Evolutionary conservation across 2,797 vertebrate species (phyloP).

Genomic region (Onychomys leucogaster): DNA sequence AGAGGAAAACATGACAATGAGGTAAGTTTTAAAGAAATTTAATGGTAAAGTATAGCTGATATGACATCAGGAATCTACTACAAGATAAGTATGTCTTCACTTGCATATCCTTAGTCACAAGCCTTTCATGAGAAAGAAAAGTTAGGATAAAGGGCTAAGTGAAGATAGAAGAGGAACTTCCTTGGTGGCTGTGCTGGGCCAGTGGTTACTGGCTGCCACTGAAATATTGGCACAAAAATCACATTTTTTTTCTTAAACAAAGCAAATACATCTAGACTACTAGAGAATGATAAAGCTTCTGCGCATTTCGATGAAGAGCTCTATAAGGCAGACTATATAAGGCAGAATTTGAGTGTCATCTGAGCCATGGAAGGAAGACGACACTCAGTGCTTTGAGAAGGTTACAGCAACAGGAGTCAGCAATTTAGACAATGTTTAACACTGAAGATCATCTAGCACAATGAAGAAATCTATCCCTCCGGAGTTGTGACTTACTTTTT

Average conservation of each 20-base stretch:
- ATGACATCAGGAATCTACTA: background rate
- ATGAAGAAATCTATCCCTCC: background rate
- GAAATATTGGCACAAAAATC: background rate
- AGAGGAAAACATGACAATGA: slow-evolving; percentile 23
- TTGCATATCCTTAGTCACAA: background rate
- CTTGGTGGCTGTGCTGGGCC: background rate
- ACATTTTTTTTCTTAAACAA: background rate
- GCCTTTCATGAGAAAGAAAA: background rate
- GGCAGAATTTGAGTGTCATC: background rate
- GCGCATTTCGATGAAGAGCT: background rate
- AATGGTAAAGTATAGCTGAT: background rate
- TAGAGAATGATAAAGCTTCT: background rate
- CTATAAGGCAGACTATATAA: too few relatives aligned
- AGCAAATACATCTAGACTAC: background rate
- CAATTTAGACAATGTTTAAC: background rate
- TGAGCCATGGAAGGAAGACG: too few relatives aligned
- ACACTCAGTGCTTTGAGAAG: background rate
- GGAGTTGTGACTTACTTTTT: background rate
- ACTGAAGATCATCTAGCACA: background rate
- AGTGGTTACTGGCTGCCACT: background rate
- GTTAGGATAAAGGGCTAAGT: background rate
- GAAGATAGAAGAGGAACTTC: background rate
- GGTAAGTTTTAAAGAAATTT: slow-evolving; percentile 3
- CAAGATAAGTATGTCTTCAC: background rate
- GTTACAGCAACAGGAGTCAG: slow-evolving; percentile 5